Conservation (phyloP, 2,888 invertebrate genomes). For the Julus scandinavius region DNA sequence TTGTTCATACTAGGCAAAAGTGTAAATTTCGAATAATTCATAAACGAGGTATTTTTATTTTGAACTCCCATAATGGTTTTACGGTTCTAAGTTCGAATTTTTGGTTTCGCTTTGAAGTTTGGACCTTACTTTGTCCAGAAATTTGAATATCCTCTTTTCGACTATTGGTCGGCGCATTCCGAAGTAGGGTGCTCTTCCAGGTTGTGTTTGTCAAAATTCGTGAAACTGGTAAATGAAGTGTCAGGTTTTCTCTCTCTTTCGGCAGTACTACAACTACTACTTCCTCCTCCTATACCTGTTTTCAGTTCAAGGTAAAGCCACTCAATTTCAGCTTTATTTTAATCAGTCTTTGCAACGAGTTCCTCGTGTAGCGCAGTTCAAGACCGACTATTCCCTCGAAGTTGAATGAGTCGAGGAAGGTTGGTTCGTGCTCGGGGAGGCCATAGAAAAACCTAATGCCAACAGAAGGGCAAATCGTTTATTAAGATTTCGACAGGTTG, state of each 20-base stretch:
- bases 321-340: constrained; percentile 1
- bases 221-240: neutral
- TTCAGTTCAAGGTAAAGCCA: constrained; percentile 24
- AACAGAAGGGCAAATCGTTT: neutral
- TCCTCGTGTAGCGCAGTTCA: constrained; percentile 25
- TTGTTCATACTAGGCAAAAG: no score
- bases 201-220: neutral
- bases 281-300: constrained; percentile 25
- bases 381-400: neutral
- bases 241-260: neutral
- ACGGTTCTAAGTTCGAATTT: neutral
- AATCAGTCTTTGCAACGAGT: neutral
- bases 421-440: constrained; percentile 9
- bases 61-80: neutral
- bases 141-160: neutral
- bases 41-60: no score
- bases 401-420: constrained; percentile 14
- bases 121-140: neutral
- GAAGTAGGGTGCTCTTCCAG: neutral
- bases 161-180: neutral
- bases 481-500: neutral
- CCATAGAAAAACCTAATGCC: neutral
- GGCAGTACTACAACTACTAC: neutral
- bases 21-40: no score
- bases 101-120: neutral